These are phyloP conservation scores for Poecilia picta DNA, from an alignment of 2,797 vertebrate genomes.

Conservation along the genomic window DNA sequence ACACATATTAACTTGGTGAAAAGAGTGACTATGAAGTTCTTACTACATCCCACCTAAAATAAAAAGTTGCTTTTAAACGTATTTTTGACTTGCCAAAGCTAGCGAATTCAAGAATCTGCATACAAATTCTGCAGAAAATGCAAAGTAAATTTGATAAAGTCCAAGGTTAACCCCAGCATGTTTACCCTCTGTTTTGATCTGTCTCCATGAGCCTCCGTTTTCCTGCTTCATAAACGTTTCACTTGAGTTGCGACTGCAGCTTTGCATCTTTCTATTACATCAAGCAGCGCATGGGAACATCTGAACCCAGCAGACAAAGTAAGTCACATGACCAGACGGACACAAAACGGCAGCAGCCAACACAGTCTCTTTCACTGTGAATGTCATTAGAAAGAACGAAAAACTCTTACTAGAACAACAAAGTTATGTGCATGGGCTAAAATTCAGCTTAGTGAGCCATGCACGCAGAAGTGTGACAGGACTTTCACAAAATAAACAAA, in stretches of 20 bases:
- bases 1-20: neutral
- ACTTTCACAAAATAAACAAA: neutral
- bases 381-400: neutral
- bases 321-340: constrained; percentile 10
- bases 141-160: neutral
- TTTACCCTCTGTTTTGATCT: neutral
- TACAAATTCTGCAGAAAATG: neutral
- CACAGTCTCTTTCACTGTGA: neutral
- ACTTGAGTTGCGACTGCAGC: neutral
- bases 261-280: neutral
- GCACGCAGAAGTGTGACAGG: neutral
- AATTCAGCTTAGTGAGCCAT: neutral
- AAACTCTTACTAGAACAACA: neutral
- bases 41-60: neutral
- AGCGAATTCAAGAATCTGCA: neutral
- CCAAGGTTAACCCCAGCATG: neutral
- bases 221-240: neutral
- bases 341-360: constrained; percentile 3
- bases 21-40: neutral
- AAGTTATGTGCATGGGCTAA: neutral
- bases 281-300: neutral
- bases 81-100: neutral
- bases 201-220: neutral
- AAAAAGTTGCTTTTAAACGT: neutral
- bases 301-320: constrained; percentile 1